These are phyloP conservation scores for Saccostrea echinata DNA, from an alignment of 1,140 invertebrate genomes.

Conservation along the genomic window DNA sequence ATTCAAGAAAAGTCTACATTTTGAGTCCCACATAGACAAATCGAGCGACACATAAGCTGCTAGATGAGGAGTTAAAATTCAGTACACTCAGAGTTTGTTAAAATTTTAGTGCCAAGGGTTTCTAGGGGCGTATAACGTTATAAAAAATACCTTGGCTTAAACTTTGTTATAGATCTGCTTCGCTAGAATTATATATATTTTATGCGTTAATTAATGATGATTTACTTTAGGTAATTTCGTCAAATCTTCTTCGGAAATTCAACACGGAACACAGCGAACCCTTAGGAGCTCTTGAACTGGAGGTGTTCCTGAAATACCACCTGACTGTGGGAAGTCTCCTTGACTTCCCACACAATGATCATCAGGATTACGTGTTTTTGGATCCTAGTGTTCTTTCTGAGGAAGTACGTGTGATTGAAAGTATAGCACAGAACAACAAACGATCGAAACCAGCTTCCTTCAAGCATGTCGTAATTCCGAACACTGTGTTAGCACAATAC, in stretches of 20 bases:
- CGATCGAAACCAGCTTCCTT: neutral
- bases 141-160: no score
- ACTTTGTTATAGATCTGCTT: no score
- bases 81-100: no score
- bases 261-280: neutral
- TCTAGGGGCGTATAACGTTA: no score
- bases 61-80: no score
- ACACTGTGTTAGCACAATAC: neutral
- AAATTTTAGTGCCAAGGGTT: no score
- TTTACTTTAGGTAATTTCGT: neutral
- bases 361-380: neutral
- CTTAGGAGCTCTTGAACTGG: neutral
- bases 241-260: neutral
- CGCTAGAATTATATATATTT: no score
- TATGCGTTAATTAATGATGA: no score
- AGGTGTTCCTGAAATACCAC: slow-evolving; percentile 26
- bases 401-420: neutral
- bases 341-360: neutral
- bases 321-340: neutral
- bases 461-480: neutral
- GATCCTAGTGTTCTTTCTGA: neutral
- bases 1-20: no score
- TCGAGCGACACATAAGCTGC: no score
- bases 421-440: neutral
- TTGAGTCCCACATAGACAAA: no score